Percentiles rank a stretch among this genome's conserved stretches.
phyloP scores from a whole-genome alignment of 2,888 invertebrate species.

The Ennomos fuscantarius region DNA sequence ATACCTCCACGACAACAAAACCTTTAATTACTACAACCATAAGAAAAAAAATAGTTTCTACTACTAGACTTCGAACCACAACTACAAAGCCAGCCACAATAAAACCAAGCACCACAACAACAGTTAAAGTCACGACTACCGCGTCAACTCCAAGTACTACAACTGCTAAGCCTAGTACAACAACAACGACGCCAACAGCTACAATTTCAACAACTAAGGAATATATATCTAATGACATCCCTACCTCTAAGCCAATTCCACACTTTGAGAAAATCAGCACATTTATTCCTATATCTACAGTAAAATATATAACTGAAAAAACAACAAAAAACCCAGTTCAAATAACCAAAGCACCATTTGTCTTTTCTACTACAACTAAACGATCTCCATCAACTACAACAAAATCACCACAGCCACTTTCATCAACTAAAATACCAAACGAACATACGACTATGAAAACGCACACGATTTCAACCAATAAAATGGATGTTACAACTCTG shows the following conservation, averaged over 20 bases:
- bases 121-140: conserved; percentile 40
- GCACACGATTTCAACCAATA: conserved; percentile 34
- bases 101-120: conserved; percentile 25
- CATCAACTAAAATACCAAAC: conserved; percentile 34
- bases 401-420: conserved; percentile 37
- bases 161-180: conserved; percentile 42
- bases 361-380: conserved; percentile 46
- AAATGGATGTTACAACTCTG: conserved; percentile 40
- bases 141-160: conserved; percentile 36
- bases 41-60: conserved; percentile 40
- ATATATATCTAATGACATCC: conserved; percentile 21
- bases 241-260: conserved; percentile 51
- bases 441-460: conserved; percentile 25
- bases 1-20: conserved; percentile 27
- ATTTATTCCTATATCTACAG: conserved; percentile 66
- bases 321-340: conserved; percentile 50
- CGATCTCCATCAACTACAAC: conserved; percentile 42
- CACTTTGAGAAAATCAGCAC: conserved; percentile 66
- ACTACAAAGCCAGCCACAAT: conserved; percentile 39
- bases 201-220: conserved; percentile 36
- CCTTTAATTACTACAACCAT: conserved; percentile 40
- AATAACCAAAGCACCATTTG: conserved; percentile 39
- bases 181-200: conserved; percentile 30
- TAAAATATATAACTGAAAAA: conserved; percentile 59
- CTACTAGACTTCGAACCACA: conserved; percentile 36